Evolutionary conservation across 2,888 invertebrate species (phyloP).

Genomic region (Stomorhina lunata): DNA sequence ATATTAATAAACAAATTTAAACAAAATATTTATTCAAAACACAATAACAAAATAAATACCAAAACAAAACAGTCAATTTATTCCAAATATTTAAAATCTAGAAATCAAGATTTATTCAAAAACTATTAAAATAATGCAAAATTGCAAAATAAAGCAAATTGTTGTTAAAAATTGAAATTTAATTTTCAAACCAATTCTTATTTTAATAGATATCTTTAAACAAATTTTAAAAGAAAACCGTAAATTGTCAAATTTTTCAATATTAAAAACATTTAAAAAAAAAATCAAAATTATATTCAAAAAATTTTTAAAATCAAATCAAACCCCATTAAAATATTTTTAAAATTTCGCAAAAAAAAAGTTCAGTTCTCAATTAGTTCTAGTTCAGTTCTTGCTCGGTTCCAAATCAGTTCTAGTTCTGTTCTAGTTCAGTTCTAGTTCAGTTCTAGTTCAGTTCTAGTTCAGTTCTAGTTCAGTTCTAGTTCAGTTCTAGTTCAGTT

Average conservation of each 20-base stretch:
- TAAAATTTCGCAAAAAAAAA: too few species aligned
- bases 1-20: neutral
- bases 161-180: slow-evolving; percentile 27
- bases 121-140: neutral
- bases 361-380: neutral
- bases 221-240: neutral
- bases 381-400: neutral
- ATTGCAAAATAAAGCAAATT: slow-evolving; percentile 29
- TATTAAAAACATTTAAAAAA: too few species aligned
- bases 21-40: slow-evolving; percentile 1
- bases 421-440: neutral
- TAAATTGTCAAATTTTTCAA: neutral
- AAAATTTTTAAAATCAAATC: too few species aligned
- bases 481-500: neutral
- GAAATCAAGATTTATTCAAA: neutral
- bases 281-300: too few species aligned
- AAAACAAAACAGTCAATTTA: slow-evolving; percentile 59
- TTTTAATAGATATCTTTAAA: too few species aligned
- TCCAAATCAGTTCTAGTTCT: neutral
- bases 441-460: neutral
- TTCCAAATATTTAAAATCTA: slow-evolving; percentile 40
- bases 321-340: too few species aligned
- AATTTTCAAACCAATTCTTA: too few species aligned
- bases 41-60: neutral
- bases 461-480: neutral